A percentile compares a stretch with the other conserved stretches of the same genome.
Evolutionary conservation across 1,140 invertebrate genomes (phyloP).

Genomic region (Ruditapes philippinarum): DNA sequence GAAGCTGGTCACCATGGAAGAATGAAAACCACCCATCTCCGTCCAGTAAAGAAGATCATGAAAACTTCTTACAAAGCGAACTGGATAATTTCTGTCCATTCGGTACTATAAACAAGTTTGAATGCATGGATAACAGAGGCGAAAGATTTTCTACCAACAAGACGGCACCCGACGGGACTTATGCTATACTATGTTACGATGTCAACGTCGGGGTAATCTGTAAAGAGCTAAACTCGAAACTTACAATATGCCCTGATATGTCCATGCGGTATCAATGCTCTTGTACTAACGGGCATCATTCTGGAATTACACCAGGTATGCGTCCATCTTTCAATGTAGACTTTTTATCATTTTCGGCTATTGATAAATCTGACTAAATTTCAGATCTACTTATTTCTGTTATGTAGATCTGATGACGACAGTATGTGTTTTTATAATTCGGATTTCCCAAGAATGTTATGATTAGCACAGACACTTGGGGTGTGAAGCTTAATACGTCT

Average conservation of each 20-base stretch:
- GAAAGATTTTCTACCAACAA: neutral
- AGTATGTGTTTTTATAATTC: no score
- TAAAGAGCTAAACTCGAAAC: neutral
- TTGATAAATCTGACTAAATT: no score
- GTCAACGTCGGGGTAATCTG: neutral
- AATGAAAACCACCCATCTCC: neutral
- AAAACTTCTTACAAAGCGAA: neutral
- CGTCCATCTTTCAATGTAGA: no score
- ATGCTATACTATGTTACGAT: neutral
- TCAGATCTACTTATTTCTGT: no score
- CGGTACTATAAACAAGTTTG: neutral
- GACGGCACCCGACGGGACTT: neutral
- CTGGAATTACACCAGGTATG: no score
- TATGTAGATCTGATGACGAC: no score
- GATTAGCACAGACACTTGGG: no score
- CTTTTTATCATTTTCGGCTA: no score
- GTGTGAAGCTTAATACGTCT: no score
- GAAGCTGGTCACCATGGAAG: slow-evolving; percentile 3
- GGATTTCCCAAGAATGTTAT: no score
- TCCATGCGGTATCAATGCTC: slow-evolving; percentile 6
- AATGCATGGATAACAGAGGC: neutral
- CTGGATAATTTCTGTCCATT: neutral
- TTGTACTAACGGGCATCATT: neutral
- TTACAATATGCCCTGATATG: slow-evolving; percentile 16
- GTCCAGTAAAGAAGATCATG: neutral